phyloP scores from a whole-genome alignment of 2,113 vertebrate genomes.

The Bujurquina vittata region DNA sequence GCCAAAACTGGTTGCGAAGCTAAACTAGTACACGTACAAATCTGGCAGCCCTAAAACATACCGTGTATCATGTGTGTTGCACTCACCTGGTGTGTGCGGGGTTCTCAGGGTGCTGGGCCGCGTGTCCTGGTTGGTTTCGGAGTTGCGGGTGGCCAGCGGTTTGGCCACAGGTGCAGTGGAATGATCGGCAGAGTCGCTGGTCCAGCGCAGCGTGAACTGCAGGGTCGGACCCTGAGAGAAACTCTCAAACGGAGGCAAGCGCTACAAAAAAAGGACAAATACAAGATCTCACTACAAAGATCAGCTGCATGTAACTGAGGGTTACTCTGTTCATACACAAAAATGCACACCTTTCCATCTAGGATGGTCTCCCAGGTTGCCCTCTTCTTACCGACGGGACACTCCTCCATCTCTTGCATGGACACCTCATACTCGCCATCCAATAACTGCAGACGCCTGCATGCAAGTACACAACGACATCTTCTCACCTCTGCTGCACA shows the following conservation, averaged over 20 bases:
- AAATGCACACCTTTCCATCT: constrained; percentile 87
- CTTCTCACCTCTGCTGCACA: background rate
- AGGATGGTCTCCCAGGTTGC: constrained; percentile 98
- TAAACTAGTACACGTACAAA: too few species aligned
- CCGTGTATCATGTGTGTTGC: accelerated
- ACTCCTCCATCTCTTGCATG: constrained; percentile 97
- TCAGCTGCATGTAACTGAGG: background rate
- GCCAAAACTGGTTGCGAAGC: too few species aligned
- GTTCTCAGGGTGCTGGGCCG: constrained; percentile 86
- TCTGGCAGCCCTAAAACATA: too few species aligned
- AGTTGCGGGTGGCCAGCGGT: constrained; percentile 95
- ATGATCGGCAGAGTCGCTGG: constrained; percentile 86
- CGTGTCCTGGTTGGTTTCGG: constrained; percentile 89
- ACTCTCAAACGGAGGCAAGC: constrained; percentile 95
- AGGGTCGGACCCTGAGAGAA: constrained; percentile 99
- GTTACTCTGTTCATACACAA: background rate
- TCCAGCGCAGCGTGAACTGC: constrained; percentile 97
- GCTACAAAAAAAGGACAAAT: constrained; percentile 66
- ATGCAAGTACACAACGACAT: background rate
- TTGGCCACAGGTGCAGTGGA: constrained; percentile 93
- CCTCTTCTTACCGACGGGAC: constrained; percentile 94
- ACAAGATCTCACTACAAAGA: background rate
- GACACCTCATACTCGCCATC: constrained; percentile 98
- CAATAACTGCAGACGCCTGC: constrained; percentile 92
- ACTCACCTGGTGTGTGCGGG: constrained; percentile 85